These are phyloP conservation scores for Schrankia costaestrigalis DNA, from an alignment of 2,888 invertebrate genomes.

Conservation along the genomic window DNA sequence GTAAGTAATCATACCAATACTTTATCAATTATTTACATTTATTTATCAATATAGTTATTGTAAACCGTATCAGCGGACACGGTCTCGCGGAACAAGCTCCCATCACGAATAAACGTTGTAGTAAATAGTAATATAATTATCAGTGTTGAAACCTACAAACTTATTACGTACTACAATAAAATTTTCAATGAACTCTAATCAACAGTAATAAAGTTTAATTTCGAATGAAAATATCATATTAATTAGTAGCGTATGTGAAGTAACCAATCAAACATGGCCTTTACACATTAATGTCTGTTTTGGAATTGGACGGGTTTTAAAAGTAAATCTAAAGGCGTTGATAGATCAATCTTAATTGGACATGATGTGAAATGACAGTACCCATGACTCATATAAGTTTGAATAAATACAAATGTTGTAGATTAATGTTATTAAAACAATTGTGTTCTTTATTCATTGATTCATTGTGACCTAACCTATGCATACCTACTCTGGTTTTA, in stretches of 20 bases:
- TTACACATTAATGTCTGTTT: constrained; percentile 1
- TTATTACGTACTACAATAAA: neutral
- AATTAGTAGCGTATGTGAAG: constrained; percentile 7
- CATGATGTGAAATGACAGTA: too few species aligned
- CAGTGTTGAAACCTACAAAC: constrained; percentile 10
- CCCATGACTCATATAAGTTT: too few species aligned
- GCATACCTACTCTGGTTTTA: too few species aligned
- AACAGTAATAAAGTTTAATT: constrained; percentile 2
- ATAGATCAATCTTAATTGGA: constrained; percentile 17
- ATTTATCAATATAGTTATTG: constrained; percentile 20
- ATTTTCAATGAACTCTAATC: constrained; percentile 1
- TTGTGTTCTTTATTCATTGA: too few species aligned
- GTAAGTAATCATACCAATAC: neutral
- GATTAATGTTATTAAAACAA: too few species aligned
- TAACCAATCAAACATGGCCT: constrained; percentile 12
- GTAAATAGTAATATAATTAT: too few species aligned
- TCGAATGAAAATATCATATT: constrained; percentile 4
- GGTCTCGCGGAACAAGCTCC: constrained; percentile 14
- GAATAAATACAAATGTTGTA: too few species aligned
- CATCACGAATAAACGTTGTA: constrained; percentile 17
- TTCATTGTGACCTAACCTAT: too few species aligned
- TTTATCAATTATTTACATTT: constrained; percentile 19
- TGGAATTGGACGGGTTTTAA: neutral
- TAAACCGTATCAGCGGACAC: constrained; percentile 12
- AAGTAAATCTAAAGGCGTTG: constrained; percentile 2